Base-by-base conservation (phyloP, 2,888 invertebrate genomes). In the Meteorus colon region DNA sequence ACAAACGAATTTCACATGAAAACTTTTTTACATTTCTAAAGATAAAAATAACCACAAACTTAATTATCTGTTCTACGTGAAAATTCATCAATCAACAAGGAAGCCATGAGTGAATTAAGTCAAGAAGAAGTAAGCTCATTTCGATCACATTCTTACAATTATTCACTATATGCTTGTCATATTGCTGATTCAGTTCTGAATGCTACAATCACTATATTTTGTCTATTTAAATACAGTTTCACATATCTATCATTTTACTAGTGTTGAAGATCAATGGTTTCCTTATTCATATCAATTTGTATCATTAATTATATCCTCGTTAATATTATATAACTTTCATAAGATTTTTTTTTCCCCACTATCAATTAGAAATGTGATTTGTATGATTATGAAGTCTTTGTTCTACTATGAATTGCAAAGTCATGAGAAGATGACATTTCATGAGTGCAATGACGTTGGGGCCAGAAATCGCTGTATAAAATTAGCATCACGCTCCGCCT, bases 121-220 rank as follows among this genome's bases (percentile, higher is more conserved):
- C 96, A 95, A 90, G 96, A 96, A 91, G 96, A 96, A 94, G 96
- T 95, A 91, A 93, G 94, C 60, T 62, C 19, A 66, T 29, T 65
- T 51, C 16, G 31, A 63, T 19, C 8, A 70, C 48, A 31, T 41
- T 70, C 24, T 68, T 66, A 55, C 73, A 79, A 79, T 73, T 77
- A 75, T 62, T 75, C 75, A 77, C 74, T 73, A 70, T 77, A 70
- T 55, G 71, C 55, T 73, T 75, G 73, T 60, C 66, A 72, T 77
- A 77, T 77, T 73, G 70, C 81, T 19, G 31, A 69, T 19, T 60
- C 55, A 74, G 19, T 31, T 80, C 67, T 66, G 60, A 68, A 24
- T 62, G 24, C 27, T 48, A 65, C 41, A 27, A 55, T 59, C 34
- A 27, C 70, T 55, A 8, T 29, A 16, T 29, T 14, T 31, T 31